phyloP scores from a whole-genome alignment of 2,888 invertebrate species.

The Myopa tessellatipennis region DNA sequence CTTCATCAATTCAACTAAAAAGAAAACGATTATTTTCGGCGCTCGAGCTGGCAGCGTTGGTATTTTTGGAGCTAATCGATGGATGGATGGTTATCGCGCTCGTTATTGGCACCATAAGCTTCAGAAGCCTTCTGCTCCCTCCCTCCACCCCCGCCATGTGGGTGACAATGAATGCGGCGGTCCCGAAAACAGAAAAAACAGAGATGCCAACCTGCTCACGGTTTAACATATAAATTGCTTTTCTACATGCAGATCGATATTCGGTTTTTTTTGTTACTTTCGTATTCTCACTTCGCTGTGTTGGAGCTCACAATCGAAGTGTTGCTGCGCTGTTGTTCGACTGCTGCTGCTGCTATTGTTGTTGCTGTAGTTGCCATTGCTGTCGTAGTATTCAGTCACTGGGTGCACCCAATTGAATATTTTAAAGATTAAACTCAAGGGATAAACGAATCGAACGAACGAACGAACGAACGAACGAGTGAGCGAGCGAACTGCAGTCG shows the following conservation, averaged over 20 bases:
- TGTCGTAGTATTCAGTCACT: slow-evolving; percentile 23
- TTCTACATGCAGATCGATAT: slow-evolving; percentile 46
- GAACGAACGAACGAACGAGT: slow-evolving; percentile 30
- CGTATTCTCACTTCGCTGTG: slow-evolving; percentile 6
- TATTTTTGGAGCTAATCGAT: slow-evolving; percentile 23
- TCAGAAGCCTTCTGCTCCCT: neutral
- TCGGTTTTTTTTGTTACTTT: slow-evolving; percentile 23
- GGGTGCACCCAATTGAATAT: slow-evolving; percentile 44
- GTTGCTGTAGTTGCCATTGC: slow-evolving; percentile 13
- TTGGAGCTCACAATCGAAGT: slow-evolving; percentile 13
- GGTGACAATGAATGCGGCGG: slow-evolving; percentile 20
- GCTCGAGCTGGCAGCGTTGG: neutral
- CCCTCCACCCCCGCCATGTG: neutral
- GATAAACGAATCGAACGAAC: slow-evolving; percentile 38
- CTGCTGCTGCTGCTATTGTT: slow-evolving; percentile 23
- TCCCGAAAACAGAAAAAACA: slow-evolving; percentile 12
- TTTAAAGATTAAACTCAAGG: slow-evolving; percentile 41
- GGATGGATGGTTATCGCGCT: slow-evolving; percentile 11
- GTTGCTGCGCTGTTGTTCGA: slow-evolving; percentile 22
- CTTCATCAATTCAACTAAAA: too few relatives aligned
- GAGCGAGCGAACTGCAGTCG: neutral
- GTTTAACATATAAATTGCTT: slow-evolving; percentile 46
- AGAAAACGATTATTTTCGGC: too few relatives aligned
- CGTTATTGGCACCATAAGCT: slow-evolving; percentile 32
- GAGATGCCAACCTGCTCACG: slow-evolving; percentile 41